A percentile compares a stretch with the other conserved stretches of the same genome.
phyloP scores from a whole-genome alignment of 2,888 invertebrate genomes.

The Encarsia formosa region DNA sequence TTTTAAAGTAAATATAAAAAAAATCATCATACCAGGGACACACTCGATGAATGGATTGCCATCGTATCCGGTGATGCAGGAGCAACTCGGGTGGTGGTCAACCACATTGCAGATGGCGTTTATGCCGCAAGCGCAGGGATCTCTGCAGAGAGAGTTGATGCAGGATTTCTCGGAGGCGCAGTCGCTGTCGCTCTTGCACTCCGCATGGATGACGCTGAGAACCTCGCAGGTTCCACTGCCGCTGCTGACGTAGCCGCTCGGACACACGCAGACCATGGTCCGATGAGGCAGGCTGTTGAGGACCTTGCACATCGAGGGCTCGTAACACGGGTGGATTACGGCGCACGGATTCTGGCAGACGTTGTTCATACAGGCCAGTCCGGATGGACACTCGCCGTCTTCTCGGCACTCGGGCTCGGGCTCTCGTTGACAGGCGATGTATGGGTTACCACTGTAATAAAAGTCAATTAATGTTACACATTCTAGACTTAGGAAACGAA shows the following conservation, averaged over 20 bases:
- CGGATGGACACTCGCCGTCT: constrained; percentile 78
- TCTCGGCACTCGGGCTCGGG: constrained; percentile 71
- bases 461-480: neutral
- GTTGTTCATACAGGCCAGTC: constrained; percentile 75
- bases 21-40: constrained; percentile 54
- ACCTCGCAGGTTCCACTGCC: constrained; percentile 77
- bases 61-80: constrained; percentile 76
- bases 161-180: constrained; percentile 77
- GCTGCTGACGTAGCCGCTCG: constrained; percentile 80
- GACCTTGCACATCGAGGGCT: constrained; percentile 77
- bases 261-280: constrained; percentile 86
- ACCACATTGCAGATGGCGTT: constrained; percentile 80
- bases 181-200: constrained; percentile 72
- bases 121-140: constrained; percentile 82
- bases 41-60: constrained; percentile 84
- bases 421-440: constrained; percentile 73
- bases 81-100: constrained; percentile 83
- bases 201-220: constrained; percentile 60
- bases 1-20: neutral
- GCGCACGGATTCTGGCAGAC: constrained; percentile 81
- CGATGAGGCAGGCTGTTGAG: constrained; percentile 77
- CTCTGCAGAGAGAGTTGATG: constrained; percentile 71
- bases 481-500: neutral
- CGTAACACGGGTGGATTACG: constrained; percentile 72
- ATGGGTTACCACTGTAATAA: constrained; percentile 68